Evolutionary conservation across 1,140 invertebrate genomes (phyloP).

Genomic region (Philopotamus ludificatus): DNA sequence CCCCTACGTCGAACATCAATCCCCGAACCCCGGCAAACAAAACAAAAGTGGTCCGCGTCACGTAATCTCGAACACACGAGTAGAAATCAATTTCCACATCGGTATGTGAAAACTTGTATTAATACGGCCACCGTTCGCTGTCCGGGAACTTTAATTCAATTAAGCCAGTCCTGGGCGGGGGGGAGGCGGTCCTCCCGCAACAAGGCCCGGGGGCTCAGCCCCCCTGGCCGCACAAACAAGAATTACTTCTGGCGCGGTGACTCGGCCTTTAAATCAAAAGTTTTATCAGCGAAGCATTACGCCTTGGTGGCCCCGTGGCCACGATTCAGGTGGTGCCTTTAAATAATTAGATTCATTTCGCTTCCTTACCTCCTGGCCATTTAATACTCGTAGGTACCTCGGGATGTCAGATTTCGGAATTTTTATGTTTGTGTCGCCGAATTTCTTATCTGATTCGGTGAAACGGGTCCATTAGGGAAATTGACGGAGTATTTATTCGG

Average conservation of each 20-base stretch:
- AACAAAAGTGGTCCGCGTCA: not conserved
- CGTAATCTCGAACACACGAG: not conserved
- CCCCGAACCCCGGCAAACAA: not conserved
- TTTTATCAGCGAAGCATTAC: constrained; percentile 22
- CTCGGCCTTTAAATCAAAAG: constrained; percentile 37
- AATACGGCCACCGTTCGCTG: not conserved
- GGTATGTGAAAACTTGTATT: not conserved
- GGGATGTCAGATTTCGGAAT: too few species aligned
- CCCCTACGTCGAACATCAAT: too few species aligned
- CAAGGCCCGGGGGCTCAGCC: not conserved
- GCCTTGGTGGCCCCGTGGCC: constrained; percentile 7
- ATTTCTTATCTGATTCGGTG: constrained; percentile 1
- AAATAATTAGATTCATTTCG: constrained; percentile 33
- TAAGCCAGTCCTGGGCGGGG: not conserved
- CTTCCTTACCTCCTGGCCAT: not conserved
- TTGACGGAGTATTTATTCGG: constrained; percentile 13
- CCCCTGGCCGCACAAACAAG: constrained; percentile 23
- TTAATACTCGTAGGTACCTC: too few species aligned
- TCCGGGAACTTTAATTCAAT: constrained; percentile 29
- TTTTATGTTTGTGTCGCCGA: not conserved
- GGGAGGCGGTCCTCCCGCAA: not conserved
- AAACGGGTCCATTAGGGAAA: constrained; percentile 10
- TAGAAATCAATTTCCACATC: constrained; percentile 8
- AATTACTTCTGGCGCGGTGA: constrained; percentile 33
- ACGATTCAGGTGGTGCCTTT: constrained; percentile 20